phyloP scores from a whole-genome alignment of 2,888 invertebrate genomes.

The Anaspis maculata region DNA sequence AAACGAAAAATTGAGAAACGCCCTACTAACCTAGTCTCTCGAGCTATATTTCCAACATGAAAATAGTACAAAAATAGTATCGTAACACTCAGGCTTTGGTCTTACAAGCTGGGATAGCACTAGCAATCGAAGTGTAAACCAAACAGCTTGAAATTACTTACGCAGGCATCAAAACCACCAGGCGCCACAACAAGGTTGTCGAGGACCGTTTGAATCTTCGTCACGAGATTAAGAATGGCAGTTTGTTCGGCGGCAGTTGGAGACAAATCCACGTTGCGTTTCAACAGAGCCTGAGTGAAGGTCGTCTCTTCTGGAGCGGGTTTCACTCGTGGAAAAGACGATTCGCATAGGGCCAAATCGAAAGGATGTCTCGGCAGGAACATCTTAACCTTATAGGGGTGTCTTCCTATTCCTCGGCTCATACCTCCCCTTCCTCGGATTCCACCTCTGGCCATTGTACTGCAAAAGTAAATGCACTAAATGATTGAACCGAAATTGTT shows the following conservation, averaged over 20 bases:
- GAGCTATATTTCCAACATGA: too few species aligned
- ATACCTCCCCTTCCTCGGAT: constrained; percentile 54
- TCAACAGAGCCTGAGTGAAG: constrained; percentile 82
- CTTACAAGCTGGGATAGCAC: too few species aligned
- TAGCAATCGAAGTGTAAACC: too few species aligned
- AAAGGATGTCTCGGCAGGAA: constrained; percentile 74
- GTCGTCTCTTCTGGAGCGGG: constrained; percentile 76
- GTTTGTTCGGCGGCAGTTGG: constrained; percentile 88
- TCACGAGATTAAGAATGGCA: constrained; percentile 85
- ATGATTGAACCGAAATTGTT: too few species aligned
- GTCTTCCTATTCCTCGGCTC: constrained; percentile 59
- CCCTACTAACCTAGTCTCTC: too few species aligned
- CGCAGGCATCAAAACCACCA: constrained; percentile 89
- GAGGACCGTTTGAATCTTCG: constrained; percentile 88
- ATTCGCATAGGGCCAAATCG: constrained; percentile 80
- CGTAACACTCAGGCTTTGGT: too few species aligned
- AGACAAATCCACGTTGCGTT: constrained; percentile 85
- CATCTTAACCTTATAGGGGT: constrained; percentile 54
- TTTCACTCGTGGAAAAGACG: constrained; percentile 78
- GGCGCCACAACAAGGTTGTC: constrained; percentile 93
- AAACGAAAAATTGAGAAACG: too few species aligned
- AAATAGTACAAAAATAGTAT: too few species aligned
- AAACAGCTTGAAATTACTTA: too few species aligned
- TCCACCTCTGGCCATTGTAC: constrained; percentile 64
- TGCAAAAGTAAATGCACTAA: too few species aligned